Conservation (phyloP, 1,140 invertebrate species). For the Diachasmimorpha longicaudata region DNA sequence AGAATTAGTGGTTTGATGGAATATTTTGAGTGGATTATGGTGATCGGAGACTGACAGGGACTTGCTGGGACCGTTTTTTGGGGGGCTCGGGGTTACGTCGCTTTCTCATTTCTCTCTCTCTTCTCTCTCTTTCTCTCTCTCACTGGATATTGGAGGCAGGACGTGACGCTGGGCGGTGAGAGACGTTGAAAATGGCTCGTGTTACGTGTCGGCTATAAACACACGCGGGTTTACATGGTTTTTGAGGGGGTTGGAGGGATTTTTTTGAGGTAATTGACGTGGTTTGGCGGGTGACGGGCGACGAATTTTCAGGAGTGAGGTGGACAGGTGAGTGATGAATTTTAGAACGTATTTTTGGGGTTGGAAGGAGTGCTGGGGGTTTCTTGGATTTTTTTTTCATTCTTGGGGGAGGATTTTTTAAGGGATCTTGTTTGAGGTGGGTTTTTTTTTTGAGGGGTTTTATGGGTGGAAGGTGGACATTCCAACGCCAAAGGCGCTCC, state of each 20-base stretch:
- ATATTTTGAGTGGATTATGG: neutral
- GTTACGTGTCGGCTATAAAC: neutral
- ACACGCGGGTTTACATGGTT: neutral
- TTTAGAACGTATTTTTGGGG: neutral
- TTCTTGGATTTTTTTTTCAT: too few species aligned
- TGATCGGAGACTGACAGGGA: neutral
- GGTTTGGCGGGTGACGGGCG: neutral
- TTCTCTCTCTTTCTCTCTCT: neutral
- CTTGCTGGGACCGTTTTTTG: neutral
- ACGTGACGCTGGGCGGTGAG: neutral
- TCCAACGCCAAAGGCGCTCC: neutral
- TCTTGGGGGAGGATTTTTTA: too few species aligned
- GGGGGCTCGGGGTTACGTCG: neutral
- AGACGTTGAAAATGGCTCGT: slow-evolving; percentile 6
- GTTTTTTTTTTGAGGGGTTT: neutral
- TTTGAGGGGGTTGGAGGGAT: neutral
- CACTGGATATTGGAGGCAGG: neutral
- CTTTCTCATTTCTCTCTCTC: neutral
- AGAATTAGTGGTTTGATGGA: too few species aligned
- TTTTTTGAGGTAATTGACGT: neutral
- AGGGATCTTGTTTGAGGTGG: neutral
- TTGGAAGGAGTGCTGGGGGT: neutral
- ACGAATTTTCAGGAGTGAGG: neutral
- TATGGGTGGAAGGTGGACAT: neutral
- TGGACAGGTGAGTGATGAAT: neutral